Base-by-base conservation (phyloP, 2,113 vertebrate genomes). In the Cepphus grylle region DNA sequence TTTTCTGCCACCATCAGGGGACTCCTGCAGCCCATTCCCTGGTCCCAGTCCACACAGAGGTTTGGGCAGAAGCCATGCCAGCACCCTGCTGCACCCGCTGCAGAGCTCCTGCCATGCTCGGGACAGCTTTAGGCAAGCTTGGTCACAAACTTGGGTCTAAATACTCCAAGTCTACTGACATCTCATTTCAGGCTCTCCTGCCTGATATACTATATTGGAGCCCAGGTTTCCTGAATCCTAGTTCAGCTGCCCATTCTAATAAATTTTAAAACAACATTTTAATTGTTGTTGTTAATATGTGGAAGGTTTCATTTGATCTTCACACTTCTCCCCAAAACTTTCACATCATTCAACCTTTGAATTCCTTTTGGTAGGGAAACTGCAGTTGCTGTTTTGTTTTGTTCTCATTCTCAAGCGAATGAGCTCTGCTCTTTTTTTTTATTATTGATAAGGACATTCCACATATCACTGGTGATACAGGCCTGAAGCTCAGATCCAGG, bases 1-100 rank as follows among this genome's bases (percentile, higher is more conserved):
- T 67, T 93, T 66, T 78, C 55, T 84, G 77, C 17, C 69, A 66
- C 4, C 1, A 12, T 62, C 30, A 62, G 2, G 0, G 5, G 4
- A 40, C 5, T 10, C 53, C 36, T 0, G 0, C 5, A 8, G 12
- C 38, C 27, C 1, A 2, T 32, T 16, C 15, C 8, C 11, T 1
- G 1, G 5, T 42, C 43, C 42, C 1, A 8, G 16, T 14, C 5
- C 0, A 0, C 40, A 53, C 2, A 49, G 43, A 34, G 36, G 5
- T 56, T 61, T 72, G 56, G 58, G 36, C 58, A 92, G 62, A 65
- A 92, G 20, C 47, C 25, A 36, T 17, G 8, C 32, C n/a, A 72
- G 43, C 17, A 47, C 23, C 13, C 61, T 67, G 26, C 22, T 66
- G 18, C 9, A 10, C 25, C 32, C 2, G 1, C 11, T 26, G 13